These are phyloP conservation scores for Eupithecia abbreviata DNA, from an alignment of 2,888 invertebrate species.

Conservation along the genomic window DNA sequence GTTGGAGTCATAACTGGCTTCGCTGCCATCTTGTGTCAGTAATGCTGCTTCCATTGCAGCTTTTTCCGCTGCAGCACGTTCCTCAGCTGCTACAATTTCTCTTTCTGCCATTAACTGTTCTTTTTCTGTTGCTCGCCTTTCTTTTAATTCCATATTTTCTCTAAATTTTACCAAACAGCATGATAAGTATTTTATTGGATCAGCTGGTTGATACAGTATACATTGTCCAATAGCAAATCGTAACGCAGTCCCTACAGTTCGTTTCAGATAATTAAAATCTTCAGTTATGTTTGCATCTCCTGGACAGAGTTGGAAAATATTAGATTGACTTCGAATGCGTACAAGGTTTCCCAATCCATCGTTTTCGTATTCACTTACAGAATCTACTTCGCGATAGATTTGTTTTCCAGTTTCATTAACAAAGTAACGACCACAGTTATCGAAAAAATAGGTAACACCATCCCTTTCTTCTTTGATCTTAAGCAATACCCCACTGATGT, in stretches of 20 bases:
- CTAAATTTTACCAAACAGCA: conserved; percentile 66
- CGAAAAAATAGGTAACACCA: conserved; percentile 70
- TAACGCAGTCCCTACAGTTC: conserved; percentile 69
- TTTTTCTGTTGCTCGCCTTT: conserved; percentile 63
- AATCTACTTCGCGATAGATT: conserved; percentile 71
- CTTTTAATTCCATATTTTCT: conserved; percentile 68
- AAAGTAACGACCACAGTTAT: conserved; percentile 76
- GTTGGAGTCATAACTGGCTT: conserved; percentile 75
- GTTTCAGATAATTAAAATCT: conserved; percentile 74
- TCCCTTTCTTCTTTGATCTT: conserved; percentile 72
- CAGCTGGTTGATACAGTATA: conserved; percentile 71
- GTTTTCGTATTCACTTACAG: conserved; percentile 75
- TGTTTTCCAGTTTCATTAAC: conserved; percentile 70
- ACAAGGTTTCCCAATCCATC: conserved; percentile 80
- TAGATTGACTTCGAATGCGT: conserved; percentile 68
- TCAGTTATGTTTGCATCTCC: conserved; percentile 71
- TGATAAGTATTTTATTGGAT: conserved; percentile 75
- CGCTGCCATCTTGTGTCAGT: conserved; percentile 67
- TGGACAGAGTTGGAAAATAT: conserved; percentile 69
- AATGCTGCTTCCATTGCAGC: conserved; percentile 64
- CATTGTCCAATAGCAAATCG: conserved; percentile 72
- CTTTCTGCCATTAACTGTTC: conserved; percentile 67
- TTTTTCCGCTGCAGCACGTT: conserved; percentile 65
- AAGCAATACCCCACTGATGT: conserved; percentile 66
- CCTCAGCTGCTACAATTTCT: conserved; percentile 65